Percentiles rank a stretch among this genome's conserved stretches.
Evolutionary conservation across 2,113 vertebrate species (phyloP).

Genomic region (Notothenia coriiceps): DNA sequence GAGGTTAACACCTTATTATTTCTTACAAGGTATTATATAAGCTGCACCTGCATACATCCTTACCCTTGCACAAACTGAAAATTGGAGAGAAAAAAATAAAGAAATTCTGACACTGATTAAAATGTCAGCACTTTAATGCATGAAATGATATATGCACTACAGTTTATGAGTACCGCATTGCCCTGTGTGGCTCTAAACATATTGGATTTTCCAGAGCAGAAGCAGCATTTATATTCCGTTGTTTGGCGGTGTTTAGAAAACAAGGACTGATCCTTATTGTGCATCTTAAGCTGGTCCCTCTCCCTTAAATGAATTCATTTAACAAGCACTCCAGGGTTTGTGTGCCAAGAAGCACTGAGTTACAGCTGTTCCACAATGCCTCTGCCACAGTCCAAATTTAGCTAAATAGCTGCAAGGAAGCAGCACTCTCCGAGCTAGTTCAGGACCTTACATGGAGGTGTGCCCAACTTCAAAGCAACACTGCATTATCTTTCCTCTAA

Average conservation of each 20-base stretch:
- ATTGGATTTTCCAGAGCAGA: conserved; percentile 49
- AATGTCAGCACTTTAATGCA: conserved; percentile 60
- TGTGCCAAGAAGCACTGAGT: conserved; percentile 59
- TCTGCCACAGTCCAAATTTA: conserved; percentile 56
- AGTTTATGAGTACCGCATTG: conserved; percentile 42
- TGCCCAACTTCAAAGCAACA: conserved; percentile 28
- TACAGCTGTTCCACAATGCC: conserved; percentile 59
- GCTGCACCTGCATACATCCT: conserved; percentile 35
- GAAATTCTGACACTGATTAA: conserved; percentile 37
- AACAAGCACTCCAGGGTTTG: conserved; percentile 46
- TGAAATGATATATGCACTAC: conserved; percentile 51
- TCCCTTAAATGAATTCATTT: conserved; percentile 59
- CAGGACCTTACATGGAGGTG: conserved; percentile 52
- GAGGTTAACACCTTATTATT: conserved; percentile 71
- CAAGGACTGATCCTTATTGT: conserved; percentile 52
- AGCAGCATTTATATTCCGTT: conserved; percentile 46
- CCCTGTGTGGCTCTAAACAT: conserved; percentile 38
- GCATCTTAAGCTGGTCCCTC: conserved; percentile 46
- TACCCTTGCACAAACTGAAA: conserved; percentile 26
- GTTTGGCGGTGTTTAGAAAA: conserved; percentile 55
- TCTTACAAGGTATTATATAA: conserved; percentile 47
- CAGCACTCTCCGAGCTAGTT: conserved; percentile 46
- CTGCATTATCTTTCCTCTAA: conserved; percentile 30
- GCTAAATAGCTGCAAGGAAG: conserved; percentile 52
- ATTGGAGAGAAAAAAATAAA: conserved; percentile 7